Conservation (phyloP, 1,140 invertebrate genomes). For the Plectrocnemia conspersa region DNA sequence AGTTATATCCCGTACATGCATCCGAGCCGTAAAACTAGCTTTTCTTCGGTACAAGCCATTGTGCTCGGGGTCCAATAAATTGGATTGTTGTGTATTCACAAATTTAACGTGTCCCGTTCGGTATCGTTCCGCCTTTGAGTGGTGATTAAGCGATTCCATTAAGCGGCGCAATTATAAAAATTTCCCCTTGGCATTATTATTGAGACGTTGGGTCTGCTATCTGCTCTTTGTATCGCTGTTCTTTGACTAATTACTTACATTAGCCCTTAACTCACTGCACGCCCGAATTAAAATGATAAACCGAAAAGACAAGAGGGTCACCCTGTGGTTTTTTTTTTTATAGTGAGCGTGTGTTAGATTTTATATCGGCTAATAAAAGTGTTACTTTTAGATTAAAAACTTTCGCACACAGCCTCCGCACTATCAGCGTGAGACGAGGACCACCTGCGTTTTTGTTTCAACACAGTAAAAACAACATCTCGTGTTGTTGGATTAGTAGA, state of each 20-base stretch:
- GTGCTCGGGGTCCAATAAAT: constrained; percentile 9
- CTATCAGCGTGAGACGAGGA: no score
- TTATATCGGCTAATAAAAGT: no score
- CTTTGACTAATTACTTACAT: constrained; percentile 35
- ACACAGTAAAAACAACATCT: no score
- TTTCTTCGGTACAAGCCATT: constrained; percentile 9
- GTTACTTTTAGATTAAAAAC: no score
- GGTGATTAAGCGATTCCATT: constrained; percentile 34
- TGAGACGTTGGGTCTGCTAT: constrained; percentile 28
- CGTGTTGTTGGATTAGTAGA: no score
- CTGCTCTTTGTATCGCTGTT: constrained; percentile 25
- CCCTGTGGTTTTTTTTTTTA: background rate
- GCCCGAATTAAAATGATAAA: constrained; percentile 27
- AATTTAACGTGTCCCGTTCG: constrained; percentile 11
- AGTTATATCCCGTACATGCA: no score
- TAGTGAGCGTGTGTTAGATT: no score
- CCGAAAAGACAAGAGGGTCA: constrained; percentile 14
- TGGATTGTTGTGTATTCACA: constrained; percentile 19
- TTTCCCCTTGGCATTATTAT: constrained; percentile 26
- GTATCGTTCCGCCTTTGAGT: background rate
- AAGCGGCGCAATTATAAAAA: constrained; percentile 24
- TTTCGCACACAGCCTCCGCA: no score
- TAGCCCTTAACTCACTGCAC: constrained; percentile 32
- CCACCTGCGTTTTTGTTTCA: no score
- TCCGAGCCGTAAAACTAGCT: constrained; percentile 1